Percentiles rank a stretch among this genome's conserved stretches.
Evolutionary conservation across 2,113 vertebrate species (phyloP).

Genomic region (Ctenodactylus gundi): DNA sequence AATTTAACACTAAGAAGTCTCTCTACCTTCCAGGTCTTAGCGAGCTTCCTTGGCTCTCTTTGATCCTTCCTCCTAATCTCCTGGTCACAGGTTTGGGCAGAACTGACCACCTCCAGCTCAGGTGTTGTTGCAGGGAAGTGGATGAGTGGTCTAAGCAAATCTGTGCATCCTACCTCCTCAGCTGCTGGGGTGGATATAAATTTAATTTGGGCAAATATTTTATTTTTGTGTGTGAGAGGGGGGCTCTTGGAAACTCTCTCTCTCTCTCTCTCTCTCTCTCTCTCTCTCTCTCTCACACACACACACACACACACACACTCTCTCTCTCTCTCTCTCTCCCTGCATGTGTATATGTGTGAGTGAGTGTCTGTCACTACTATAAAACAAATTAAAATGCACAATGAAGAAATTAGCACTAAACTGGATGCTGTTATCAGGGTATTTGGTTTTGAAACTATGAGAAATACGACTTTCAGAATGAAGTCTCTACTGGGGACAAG

Average conservation of each 20-base stretch:
- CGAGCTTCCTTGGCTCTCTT: neutral
- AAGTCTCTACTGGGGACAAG: neutral
- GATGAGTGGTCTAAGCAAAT: neutral
- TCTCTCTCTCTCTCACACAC: neutral
- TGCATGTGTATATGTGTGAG: neutral
- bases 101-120: neutral
- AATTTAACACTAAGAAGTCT: slow-evolving; percentile 2
- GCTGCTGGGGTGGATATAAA: neutral
- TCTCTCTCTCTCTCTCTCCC: neutral
- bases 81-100: neutral
- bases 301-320: too few relatives aligned
- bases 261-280: neutral
- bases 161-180: neutral
- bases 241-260: neutral
- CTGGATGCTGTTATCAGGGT: neutral
- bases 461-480: neutral
- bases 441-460: slow-evolving; percentile 8
- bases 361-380: neutral
- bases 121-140: neutral
- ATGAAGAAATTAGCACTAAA: neutral
- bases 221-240: slow-evolving; percentile 29
- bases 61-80: neutral
- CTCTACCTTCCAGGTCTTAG: neutral
- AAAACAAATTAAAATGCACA: neutral
- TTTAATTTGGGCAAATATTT: slow-evolving; percentile 20